These are phyloP conservation scores for Conomelus anceps DNA, from an alignment of 2,888 invertebrate species.

Conservation along the genomic window DNA sequence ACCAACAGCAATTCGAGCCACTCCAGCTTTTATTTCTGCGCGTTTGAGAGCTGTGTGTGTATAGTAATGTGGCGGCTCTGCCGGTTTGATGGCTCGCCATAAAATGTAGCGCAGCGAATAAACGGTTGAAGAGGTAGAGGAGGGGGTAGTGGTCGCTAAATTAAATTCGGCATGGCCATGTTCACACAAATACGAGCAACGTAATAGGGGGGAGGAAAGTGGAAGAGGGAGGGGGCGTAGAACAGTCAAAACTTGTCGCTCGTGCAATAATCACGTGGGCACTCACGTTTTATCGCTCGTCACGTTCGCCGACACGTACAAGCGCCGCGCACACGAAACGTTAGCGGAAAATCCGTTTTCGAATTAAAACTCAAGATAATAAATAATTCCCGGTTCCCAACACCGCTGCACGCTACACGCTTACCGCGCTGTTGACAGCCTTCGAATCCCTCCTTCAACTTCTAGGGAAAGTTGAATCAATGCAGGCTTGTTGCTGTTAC, in stretches of 20 bases:
- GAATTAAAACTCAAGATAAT: neutral
- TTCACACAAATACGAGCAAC: neutral
- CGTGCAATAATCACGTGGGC: neutral
- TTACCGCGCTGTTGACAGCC: neutral
- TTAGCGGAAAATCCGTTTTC: neutral
- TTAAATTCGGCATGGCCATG: neutral
- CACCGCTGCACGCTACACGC: neutral
- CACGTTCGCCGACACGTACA: neutral
- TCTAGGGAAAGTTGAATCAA: neutral
- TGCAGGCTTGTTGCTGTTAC: neutral
- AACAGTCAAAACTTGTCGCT: neutral
- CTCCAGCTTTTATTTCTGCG: neutral
- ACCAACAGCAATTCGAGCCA: neutral
- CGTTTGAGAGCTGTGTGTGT: neutral
- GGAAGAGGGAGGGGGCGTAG: neutral
- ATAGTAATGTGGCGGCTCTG: neutral
- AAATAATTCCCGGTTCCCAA: neutral
- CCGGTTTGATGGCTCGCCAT: neutral
- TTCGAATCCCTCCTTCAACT: neutral
- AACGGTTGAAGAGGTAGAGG: neutral
- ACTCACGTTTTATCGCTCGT: neutral
- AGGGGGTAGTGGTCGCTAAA: neutral
- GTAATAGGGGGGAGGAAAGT: too few species aligned
- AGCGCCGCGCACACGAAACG: too few species aligned
- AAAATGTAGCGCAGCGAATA: neutral